These are phyloP conservation scores for Drosophila tani DNA, from an alignment of 1,140 invertebrate genomes.

Conservation along the genomic window DNA sequence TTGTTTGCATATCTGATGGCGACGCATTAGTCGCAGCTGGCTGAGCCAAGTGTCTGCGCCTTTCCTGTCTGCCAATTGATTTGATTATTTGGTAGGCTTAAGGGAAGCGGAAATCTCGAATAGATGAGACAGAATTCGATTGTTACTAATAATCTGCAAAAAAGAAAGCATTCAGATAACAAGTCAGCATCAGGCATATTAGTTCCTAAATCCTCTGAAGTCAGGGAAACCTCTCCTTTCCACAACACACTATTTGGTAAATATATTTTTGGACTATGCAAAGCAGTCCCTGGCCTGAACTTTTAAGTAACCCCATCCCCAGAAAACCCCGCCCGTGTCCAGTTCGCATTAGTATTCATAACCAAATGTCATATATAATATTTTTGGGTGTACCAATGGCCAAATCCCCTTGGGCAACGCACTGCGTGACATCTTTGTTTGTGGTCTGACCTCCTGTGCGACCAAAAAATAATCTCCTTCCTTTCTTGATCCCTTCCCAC, in stretches of 20 bases:
- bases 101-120: neutral
- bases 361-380: conserved; percentile 79
- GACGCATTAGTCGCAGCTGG: conserved; percentile 60
- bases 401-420: conserved; percentile 69
- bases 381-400: conserved; percentile 57
- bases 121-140: neutral
- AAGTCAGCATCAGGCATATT: neutral
- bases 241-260: conserved; percentile 8
- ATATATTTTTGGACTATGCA: conserved; percentile 34
- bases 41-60: conserved; percentile 41
- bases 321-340: conserved; percentile 6
- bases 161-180: neutral
- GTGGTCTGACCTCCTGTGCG: conserved; percentile 47
- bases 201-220: neutral
- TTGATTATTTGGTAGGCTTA: conserved; percentile 20
- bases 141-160: neutral
- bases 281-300: conserved; percentile 21
- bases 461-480: conserved; percentile 67
- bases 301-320: conserved; percentile 30
- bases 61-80: conserved; percentile 50
- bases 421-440: conserved; percentile 80
- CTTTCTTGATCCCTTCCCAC: conserved; percentile 23
- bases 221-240: neutral
- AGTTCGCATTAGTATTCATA: conserved; percentile 74
- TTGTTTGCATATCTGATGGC: conserved; percentile 64